phyloP scores from a whole-genome alignment of 2,113 vertebrate species.

The Spea bombifrons region DNA sequence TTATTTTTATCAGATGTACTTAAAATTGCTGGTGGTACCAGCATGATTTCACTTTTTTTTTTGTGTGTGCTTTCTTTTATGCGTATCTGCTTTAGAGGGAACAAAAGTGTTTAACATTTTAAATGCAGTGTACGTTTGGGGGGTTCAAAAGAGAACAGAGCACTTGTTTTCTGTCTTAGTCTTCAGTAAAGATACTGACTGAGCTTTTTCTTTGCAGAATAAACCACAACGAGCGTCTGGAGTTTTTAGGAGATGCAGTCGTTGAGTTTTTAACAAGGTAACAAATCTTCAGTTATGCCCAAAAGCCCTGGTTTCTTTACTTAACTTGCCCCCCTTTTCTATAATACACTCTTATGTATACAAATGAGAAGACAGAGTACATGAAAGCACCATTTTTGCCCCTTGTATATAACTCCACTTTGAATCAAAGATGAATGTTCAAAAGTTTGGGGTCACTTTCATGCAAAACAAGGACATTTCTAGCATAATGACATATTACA shows the following conservation, averaged over 20 bases:
- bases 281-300: conserved; percentile 42
- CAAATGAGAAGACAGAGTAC: no score
- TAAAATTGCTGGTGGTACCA: conserved; percentile 3
- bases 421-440: no score
- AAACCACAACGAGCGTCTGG: conserved; percentile 96
- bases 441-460: no score
- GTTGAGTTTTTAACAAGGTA: conserved; percentile 98
- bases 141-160: neutral
- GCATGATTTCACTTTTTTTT: neutral
- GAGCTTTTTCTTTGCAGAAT: conserved; percentile 70
- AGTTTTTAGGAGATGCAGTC: conserved; percentile 98
- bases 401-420: no score
- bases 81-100: conserved; percentile 2
- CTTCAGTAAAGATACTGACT: neutral
- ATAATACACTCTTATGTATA: no score
- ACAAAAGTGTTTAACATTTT: conserved; percentile 5
- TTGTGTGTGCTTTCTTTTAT: neutral
- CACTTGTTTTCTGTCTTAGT: neutral
- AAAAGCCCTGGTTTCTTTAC: neutral
- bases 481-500: no score
- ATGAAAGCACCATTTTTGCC: no score
- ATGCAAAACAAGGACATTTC: no score
- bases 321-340: neutral
- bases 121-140: neutral
- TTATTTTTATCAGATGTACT: conserved; percentile 8